Evolutionary conservation across 2,113 vertebrate genomes (phyloP), one percentile per base, ranked within the genome.

Genomic region (Paradisaea rubra): DNA sequence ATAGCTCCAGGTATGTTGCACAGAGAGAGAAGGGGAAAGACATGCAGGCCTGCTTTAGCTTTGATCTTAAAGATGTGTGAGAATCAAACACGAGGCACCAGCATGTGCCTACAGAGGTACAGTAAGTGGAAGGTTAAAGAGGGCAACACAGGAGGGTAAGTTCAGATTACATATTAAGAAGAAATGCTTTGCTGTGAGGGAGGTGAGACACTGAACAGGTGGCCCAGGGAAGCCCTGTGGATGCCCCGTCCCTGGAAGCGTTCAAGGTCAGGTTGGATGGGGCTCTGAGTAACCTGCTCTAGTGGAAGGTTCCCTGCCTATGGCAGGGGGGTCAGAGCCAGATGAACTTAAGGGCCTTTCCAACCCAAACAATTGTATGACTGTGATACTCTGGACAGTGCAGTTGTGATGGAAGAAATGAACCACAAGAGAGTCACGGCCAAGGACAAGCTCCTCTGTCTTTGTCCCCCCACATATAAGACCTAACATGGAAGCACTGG

Each of bases 251-350:
- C 24, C 69, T 74, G 21, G 7, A 68, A 53, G 61, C 41, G 28
- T 31, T 49, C 41, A 56, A 21, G 35, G 10, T 35, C 79, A 70
- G 27, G 22, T 14, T 70, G 56, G 15, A 70, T 49, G 42, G 35
- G 39, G 31, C 19, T 30, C 35, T 77, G 31, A 63, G 19, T 28
- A 42, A 42, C 18, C 31, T 89, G 49, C 42, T 24, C 22, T 49
- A 49, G 41, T 49, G 21, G 41, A 49, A 76, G 15, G 15, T 42
- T 83, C 10, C 47, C 63, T 76, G 12, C 15, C 18, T 18, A 24
- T 17, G 56, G 18, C 27, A 56, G 39, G 1, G 2, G 12, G 3
- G 3, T 23, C 30, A 4, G 19, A 50, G 31, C 30, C 4, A 28
- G 27, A 33, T 20, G 15, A 63, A 63, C 35, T 49, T 28, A 70